Evolutionary conservation across 2,888 invertebrate species (phyloP), one percentile per base, ranked within the genome.

Genomic region (Prionchulus punctatus): DNA sequence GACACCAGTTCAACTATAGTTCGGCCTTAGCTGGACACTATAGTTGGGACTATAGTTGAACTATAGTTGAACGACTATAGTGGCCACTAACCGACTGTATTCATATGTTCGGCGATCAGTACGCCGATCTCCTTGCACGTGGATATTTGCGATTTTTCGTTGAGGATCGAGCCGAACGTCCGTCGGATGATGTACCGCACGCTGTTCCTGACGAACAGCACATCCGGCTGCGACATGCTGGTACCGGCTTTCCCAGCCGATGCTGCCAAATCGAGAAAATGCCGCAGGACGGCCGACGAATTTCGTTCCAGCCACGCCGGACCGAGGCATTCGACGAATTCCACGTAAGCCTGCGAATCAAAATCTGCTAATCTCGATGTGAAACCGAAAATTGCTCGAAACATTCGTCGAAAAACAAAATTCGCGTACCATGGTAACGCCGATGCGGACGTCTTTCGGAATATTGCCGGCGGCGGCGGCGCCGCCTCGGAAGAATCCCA

Each of bases 191-290:
- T 89, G 72, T 91, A 98, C 71, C 86, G 87, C 59, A 96, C 87
- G 72, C 96, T 98, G 74, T 92, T 92, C 63, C 96, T 81, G 1
- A 94, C 91, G 72, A 94, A 92, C 1, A 96, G 92, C 18, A 92
- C 91, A 73, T 96, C 94, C 0, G 94, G 91, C 69, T 98, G 96
- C 0, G 90, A 89, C 18, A 87, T 86, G 0, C 91, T 25, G 2
- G 31, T 1, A 4, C 56, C 53, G 25, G 49, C 27, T 12, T 30
- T 28, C n/a, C 89, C 89, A 0, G 92, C 91, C 75, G 90, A 91
- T 0, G 90, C 88, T 1, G 78, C 90, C 61, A 96, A 75, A 67
- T 92, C 90, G 53, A 96, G 75, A 2, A 96, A 81, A 71, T 96
- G 94, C 12, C 81, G 81, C n/a, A 94, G 75, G 65, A 94, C 82